Conservation (phyloP, 2,888 invertebrate genomes). For the Tenodera sinensis region DNA sequence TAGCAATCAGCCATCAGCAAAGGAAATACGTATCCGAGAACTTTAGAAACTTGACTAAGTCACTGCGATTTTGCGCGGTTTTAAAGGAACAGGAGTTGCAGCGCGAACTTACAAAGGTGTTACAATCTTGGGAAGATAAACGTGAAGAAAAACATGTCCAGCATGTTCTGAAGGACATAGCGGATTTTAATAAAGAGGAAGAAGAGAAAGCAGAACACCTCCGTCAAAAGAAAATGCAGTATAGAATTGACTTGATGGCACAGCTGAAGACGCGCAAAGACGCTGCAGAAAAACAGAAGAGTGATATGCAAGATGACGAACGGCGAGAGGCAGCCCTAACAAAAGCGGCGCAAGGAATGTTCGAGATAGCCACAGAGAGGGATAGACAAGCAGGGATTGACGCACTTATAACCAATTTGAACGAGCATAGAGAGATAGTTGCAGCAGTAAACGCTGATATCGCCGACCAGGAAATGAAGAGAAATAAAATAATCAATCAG, state of each 20-base stretch:
- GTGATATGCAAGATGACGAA: neutral
- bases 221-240: neutral
- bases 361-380: neutral
- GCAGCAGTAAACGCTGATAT: rapidly evolving
- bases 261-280: neutral
- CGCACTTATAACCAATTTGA: neutral
- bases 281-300: neutral
- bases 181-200: neutral
- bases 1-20: neutral
- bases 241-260: neutral
- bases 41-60: neutral
- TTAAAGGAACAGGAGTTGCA: neutral
- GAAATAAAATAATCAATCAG: neutral
- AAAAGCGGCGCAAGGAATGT: neutral
- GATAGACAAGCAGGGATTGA: neutral
- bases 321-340: neutral
- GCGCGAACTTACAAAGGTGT: neutral
- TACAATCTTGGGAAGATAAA: neutral
- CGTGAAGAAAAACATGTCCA: neutral
- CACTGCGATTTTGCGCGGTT: neutral
- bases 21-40: neutral
- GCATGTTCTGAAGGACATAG: neutral
- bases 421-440: neutral
- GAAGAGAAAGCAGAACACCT: neutral
- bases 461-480: neutral